Evolutionary conservation across 2,888 invertebrate genomes (phyloP), one percentile per base, ranked within the genome.

Genomic region (Tanytarsus gracilentus): DNA sequence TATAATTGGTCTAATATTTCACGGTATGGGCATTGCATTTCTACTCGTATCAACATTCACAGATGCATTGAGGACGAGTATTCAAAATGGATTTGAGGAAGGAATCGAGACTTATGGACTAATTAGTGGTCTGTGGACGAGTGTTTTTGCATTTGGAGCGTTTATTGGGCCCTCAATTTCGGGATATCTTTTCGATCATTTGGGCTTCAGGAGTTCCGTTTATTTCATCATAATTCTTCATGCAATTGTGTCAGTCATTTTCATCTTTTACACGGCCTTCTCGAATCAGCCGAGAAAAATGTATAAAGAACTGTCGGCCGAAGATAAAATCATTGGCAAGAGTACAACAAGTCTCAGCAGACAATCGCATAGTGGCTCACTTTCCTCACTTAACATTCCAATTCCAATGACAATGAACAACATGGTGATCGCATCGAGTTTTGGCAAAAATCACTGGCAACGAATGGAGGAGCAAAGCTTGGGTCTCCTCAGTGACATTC

Each of bases 41-140:
- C 85, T 88, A 64, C 77, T 92, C 30, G 91, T 93, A 8, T 86
- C 91, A 0, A 88, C 89, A 3, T 93, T 93, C 72, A 84, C 88
- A 6, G 88, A 89, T 68, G 89, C 90, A 7, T 77, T 93, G 7
- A 78, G 83, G 64, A 86, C 86, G 4, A 82, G 88, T 6, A 80
- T 90, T 88, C 91, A 78, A 0, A 77, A 81, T 65, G 88, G 88
- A 1, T 83, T 91, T 65, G 85, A 88, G 0, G 89, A 94, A 71
- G 86, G 85, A 63, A 78, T 93, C 64, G 88, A 90, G 68, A 94
- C 94, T 0, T 93, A 90, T 68, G 93, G 93, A 0, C 75, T 93
- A 33, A 86, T 93, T 7, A 91, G 93, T 1, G 94, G 92, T 0
- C 77, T 94, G 67, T 94, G 92, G 86, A 92, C 93, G 1, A n/a